Evolutionary conservation across 2,113 vertebrate genomes (phyloP).

Genomic region (Oxyura jamaicensis): DNA sequence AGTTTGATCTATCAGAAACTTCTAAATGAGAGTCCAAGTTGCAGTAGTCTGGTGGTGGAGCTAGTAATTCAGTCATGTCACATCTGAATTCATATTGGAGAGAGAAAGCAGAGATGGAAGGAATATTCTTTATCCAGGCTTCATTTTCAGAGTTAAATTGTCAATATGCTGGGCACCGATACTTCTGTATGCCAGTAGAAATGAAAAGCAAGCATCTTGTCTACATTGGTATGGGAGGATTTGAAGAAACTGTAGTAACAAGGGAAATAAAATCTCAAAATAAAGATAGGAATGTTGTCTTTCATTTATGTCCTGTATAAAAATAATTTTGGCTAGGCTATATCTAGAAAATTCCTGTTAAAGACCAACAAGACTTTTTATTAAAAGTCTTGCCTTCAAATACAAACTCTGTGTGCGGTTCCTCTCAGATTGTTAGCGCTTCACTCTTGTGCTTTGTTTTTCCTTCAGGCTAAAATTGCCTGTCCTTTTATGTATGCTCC

Average conservation of each 20-base stretch:
- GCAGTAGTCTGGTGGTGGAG: neutral
- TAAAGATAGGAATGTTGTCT: neutral
- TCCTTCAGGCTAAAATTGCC: neutral
- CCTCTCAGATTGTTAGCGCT: neutral
- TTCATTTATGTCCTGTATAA: neutral
- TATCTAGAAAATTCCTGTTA: neutral
- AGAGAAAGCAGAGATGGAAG: neutral
- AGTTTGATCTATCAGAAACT: neutral
- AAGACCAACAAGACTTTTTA: neutral
- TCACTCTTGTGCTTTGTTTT: neutral
- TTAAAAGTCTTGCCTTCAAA: neutral
- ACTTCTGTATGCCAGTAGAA: neutral
- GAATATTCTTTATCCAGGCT: neutral
- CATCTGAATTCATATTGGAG: neutral
- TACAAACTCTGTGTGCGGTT: accelerated
- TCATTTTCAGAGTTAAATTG: neutral
- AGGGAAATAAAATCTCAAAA: neutral
- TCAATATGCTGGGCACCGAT: neutral
- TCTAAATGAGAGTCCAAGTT: neutral
- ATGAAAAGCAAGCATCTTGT: neutral
- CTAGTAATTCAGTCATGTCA: neutral
- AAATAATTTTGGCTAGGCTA: neutral
- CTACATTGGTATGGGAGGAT: neutral
- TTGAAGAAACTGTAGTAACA: neutral
- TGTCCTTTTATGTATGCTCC: neutral